Evolutionary conservation across 2,888 invertebrate genomes (phyloP), one percentile per base, ranked within the genome.

Genomic region (Euproctis similis): DNA sequence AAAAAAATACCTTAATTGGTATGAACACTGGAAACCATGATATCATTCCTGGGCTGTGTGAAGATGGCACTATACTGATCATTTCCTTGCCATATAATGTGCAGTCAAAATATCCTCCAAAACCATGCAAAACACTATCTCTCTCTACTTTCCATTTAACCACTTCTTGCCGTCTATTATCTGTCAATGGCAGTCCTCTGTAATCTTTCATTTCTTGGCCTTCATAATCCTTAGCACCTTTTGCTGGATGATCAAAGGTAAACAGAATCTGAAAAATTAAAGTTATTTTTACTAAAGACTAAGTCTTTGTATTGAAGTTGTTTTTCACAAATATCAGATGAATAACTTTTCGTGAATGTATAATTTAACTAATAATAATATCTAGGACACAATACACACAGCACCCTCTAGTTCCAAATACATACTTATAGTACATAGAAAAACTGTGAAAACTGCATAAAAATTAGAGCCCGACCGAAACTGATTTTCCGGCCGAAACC

Each of bases 1-100:
- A n/a, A n/a, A n/a, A n/a, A n/a, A n/a, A 3, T 78, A 93, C 94
- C 77, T 87, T 87, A 24, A 96, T 88, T 5, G 98, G 98, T 63
- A 98, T 96, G 53, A 93, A 93, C 42, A 97, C 94, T 4, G 98
- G 97, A 70, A 98, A 99, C 99, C 99, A 99, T 39, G 96, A 96
- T 58, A 96, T 93, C 96, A 99, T 96, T 48, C 94, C 95, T 1
- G 88, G 87, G 10, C 97, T 95, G 66, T 96, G 94, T 1, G 94
- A 94, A 24, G 88, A 86, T 1, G 98, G 98, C 53, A 93, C 90
- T 56, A 96, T 98, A 69, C 98, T 98, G 25, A 99, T 82, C 51
- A 80, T 89, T 31, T 97, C 89, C 55, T 94, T 89, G 39, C 92
- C 92, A 72, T 94, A 98, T 8, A 99, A 85, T 11, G 89, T 81